phyloP scores from a whole-genome alignment of 2,113 vertebrate species.

The Pagrus major region DNA sequence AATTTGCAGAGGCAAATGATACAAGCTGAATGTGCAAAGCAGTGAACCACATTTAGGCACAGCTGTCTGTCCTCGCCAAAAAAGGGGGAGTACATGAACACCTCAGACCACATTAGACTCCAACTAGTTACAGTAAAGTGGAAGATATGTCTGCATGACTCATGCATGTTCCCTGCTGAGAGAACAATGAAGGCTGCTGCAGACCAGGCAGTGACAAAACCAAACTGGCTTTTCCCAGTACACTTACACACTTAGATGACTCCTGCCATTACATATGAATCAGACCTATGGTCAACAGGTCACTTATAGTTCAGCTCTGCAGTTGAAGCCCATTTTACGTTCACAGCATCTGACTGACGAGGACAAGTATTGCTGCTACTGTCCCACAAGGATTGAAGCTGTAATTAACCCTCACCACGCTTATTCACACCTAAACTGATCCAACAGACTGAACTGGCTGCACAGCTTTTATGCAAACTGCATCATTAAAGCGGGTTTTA shows the following conservation, averaged over 20 bases:
- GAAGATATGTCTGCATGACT: neutral
- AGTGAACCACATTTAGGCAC: neutral
- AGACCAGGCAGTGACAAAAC: neutral
- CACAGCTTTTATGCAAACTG: neutral
- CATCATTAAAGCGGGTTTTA: neutral
- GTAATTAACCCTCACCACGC: too few species aligned
- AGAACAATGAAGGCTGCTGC: neutral
- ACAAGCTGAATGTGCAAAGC: neutral
- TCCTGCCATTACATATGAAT: neutral
- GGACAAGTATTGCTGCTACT: neutral
- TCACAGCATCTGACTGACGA: neutral
- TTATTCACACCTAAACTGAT: too few species aligned
- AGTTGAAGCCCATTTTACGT: neutral
- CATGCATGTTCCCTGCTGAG: neutral
- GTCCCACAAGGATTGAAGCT: neutral
- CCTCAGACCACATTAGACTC: neutral
- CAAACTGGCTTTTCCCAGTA: too few species aligned
- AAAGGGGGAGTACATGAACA: neutral
- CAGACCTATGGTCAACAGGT: neutral
- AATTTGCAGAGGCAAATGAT: neutral
- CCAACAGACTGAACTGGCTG: fast-evolving
- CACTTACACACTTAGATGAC: neutral
- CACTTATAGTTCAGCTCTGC: neutral
- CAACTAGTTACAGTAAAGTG: neutral
- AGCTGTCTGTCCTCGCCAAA: neutral